Base-by-base conservation (phyloP, 2,113 vertebrate genomes). In the Caranx melampygus region DNA sequence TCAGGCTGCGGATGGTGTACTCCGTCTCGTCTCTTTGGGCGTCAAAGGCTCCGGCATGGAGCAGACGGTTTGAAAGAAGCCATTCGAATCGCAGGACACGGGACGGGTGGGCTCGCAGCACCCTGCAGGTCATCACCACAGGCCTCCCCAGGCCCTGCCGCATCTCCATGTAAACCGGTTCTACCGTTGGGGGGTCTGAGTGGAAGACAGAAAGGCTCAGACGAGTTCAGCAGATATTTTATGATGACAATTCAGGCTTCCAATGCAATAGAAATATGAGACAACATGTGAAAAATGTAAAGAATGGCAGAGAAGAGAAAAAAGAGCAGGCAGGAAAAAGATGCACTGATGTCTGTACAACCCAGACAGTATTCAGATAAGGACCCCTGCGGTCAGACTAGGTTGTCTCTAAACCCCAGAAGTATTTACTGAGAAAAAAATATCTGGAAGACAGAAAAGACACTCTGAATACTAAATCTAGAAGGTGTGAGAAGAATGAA, bases 21-120 rank as follows among this genome's bases (percentile, higher is more conserved):
- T 98, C 97, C 0, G 97, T 98, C 87, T 97, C 97, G 47, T 99
- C 98, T 71, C 96, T 95, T 34, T 96, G 87, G 55, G 98, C 95
- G 15, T 92, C 92, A 4, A 99, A 97, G 44, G 96, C 96, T 0
- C 97, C 98, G 0, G 95, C 93, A 14, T 96, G 94, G 54, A 99
- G 93, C 72, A 99, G 87, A 2, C 96, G 96, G 71, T 94, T 93
- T 42, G 97, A 97, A 77, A 99, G 91, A 0, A 97, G 95, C 98
- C 98, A 99, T 88, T 99, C 98, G 3, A 96, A 99, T 63, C 96
- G 96, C 71, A 99, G 93, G 35, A 99, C 97, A 0, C 97, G 94
- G 5, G 97, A 98, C 0, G 98, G 97, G 70, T 98, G 98, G 0
- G 97, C 98, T 26, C 98, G 88, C 34, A 99, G 91, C 0, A 99